Conservation (phyloP, 30 jellyfish, hydroid and myxozoan genomes). For the Nemopilema nomurai region DNA sequence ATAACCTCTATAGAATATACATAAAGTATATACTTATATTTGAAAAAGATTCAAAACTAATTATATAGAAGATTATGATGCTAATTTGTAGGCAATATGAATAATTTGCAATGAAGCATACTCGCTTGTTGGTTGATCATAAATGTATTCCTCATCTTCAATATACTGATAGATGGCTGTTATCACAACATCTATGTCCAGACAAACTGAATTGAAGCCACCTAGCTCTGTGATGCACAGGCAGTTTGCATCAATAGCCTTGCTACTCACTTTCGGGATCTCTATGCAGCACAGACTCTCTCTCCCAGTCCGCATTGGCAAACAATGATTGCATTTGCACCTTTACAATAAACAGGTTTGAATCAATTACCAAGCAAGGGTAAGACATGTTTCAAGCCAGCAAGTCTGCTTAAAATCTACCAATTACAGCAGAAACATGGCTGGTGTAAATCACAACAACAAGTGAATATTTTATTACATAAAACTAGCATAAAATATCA, state of each 20-base stretch:
- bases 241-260: not conserved
- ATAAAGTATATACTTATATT: not conserved
- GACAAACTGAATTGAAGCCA: slow-evolving; percentile 30
- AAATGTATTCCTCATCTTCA: slow-evolving; percentile 26
- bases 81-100: not conserved
- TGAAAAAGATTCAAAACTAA: not conserved
- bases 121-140: slow-evolving; percentile 25
- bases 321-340: not conserved
- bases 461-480: not conserved
- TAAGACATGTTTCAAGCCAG: not conserved
- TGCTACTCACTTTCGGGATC: not conserved
- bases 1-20: not conserved
- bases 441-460: not conserved
- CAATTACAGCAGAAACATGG: not conserved
- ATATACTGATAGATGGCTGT: slow-evolving; percentile 27
- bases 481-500: not conserved
- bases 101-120: not conserved
- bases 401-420: not conserved
- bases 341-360: not conserved
- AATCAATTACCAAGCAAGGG: not conserved
- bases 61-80: not conserved
- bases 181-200: slow-evolving; percentile 13
- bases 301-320: not conserved
- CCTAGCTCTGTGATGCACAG: slow-evolving; percentile 18
- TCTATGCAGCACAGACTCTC: slow-evolving; percentile 17